These are phyloP conservation scores for Campoletis raptor DNA, from an alignment of 2,888 invertebrate genomes.

Conservation along the genomic window DNA sequence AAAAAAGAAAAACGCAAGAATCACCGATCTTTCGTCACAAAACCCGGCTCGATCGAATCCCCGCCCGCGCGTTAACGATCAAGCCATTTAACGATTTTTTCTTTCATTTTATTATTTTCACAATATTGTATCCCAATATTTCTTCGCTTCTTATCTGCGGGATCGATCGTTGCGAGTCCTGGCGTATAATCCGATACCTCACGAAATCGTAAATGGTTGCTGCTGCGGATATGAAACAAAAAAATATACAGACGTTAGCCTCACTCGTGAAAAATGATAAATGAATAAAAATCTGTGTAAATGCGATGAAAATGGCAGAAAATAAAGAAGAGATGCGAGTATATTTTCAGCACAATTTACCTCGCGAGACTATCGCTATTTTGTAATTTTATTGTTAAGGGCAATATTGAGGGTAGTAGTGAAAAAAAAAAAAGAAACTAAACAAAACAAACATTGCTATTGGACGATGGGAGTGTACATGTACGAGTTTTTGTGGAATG, in stretches of 20 bases:
- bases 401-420: background rate
- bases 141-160: background rate
- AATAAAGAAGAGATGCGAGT: no score
- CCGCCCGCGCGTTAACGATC: background rate
- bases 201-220: background rate
- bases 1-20: no score
- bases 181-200: no score
- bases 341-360: no score
- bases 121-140: no score
- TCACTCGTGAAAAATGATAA: background rate
- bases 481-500: background rate
- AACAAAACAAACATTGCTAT: no score
- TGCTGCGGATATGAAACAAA: conserved; percentile 3
- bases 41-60: background rate
- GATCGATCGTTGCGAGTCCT: background rate
- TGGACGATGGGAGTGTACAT: background rate
- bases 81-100: background rate
- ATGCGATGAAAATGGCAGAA: no score
- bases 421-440: background rate
- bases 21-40: background rate
- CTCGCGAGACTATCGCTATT: no score
- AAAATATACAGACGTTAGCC: background rate
- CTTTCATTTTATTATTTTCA: no score
- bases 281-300: no score
- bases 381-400: background rate